These are phyloP conservation scores for Phymanthus crucifer DNA, from an alignment of 92 coral and sea anemone species.

Conservation along the genomic window DNA sequence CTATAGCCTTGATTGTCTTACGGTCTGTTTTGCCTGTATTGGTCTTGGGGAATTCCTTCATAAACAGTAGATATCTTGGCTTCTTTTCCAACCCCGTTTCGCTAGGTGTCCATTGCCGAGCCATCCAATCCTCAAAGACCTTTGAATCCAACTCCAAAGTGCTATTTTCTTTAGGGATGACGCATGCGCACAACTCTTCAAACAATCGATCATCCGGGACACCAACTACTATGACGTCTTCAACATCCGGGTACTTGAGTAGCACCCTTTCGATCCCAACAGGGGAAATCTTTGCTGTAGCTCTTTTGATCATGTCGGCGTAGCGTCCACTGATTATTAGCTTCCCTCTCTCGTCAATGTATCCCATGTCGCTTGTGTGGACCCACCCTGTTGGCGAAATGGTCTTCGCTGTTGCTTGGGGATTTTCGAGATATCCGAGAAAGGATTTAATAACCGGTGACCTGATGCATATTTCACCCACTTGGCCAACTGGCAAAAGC, in stretches of 20 bases:
- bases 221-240: conserved; percentile 47
- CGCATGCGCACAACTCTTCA: conserved; percentile 58
- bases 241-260: conserved; percentile 32
- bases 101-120: neutral
- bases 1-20: neutral
- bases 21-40: conserved; percentile 21
- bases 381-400: conserved; percentile 44
- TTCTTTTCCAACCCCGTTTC: conserved; percentile 32
- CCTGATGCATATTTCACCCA: conserved; percentile 21
- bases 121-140: conserved; percentile 3
- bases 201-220: conserved; percentile 59
- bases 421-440: conserved; percentile 5
- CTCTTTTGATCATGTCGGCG: conserved; percentile 50
- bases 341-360: conserved; percentile 33
- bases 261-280: conserved; percentile 43
- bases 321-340: conserved; percentile 40
- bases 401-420: neutral
- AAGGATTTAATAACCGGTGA: conserved; percentile 10
- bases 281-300: conserved; percentile 37
- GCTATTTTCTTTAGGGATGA: conserved; percentile 33
- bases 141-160: neutral
- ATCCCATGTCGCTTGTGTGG: conserved; percentile 40
- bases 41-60: conserved; percentile 37
- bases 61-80: conserved; percentile 40
- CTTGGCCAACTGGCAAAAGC: conserved; percentile 5